Evolutionary conservation across 1,140 invertebrate genomes (phyloP), one percentile per base, ranked within the genome.

Genomic region (Whitmania pigra): DNA sequence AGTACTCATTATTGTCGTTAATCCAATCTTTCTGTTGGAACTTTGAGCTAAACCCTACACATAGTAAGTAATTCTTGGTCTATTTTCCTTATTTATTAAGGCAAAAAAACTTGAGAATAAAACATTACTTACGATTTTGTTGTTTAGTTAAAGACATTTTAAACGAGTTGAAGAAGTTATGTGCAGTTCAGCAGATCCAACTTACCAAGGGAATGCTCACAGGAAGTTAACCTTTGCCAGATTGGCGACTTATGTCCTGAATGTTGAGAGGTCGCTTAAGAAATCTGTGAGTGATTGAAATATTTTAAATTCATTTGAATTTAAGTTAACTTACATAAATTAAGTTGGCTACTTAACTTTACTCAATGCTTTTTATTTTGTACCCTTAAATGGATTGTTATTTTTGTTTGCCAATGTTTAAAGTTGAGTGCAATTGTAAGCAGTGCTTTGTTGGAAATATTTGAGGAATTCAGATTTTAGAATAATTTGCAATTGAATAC

Each of bases 171-270:
- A n/a, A n/a, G 22, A 31, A 15, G 57, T 31, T 7, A 63, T 63
- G 57, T 63, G 57, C 57, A 63, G 57, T 31, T 13, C 22, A 0
- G 7, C 57, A n/a, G 57, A 63, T 63, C 22, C 57, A 11, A 63
- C 22, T 63, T 63, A 63, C 20, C 57, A 63, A 7, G 57, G 57
- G 22, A 63, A 63, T 31, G 57, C 57, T n/a, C 57, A 63, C 57
- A 49, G 71, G 27, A 71, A 71, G 71, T n/a, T 71, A n/a, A 71
- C 71, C 71, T 71, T 71, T 40, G 71, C 71, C 43, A n/a, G 71
- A 55, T 55, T 71, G 53, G 71, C 71, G 22, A 71, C 71, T 7
- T 71, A 53, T 55, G 57, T 71, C 18, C 71, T 71, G 5, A 71
- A 71, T 36, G 71, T 71, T 29, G 71, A 71, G 40, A 71, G 71